These are phyloP conservation scores for Temnothorax unifasciatus DNA, from an alignment of 2,888 invertebrate genomes.

Conservation along the genomic window DNA sequence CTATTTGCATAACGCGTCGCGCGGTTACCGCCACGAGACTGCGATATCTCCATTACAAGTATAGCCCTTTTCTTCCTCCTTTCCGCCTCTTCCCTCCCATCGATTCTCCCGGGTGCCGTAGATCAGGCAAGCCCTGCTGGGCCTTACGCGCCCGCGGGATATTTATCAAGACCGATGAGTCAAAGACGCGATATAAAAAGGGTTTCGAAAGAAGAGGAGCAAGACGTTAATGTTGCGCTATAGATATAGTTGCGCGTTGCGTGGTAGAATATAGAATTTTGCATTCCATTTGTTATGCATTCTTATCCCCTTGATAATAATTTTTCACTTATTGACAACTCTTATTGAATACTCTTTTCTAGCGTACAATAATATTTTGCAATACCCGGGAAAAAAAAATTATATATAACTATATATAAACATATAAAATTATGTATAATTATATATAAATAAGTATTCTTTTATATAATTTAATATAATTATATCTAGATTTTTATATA, in stretches of 20 bases:
- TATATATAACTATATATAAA: too few relatives aligned
- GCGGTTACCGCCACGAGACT: constrained; percentile 73
- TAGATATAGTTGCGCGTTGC: neutral
- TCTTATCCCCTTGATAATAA: neutral
- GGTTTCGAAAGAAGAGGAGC: constrained; percentile 5
- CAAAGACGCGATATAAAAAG: constrained; percentile 31
- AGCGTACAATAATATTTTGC: neutral
- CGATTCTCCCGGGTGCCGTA: constrained; percentile 76
- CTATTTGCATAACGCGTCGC: constrained; percentile 84
- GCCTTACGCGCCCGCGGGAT: constrained; percentile 74
- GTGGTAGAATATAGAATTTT: neutral
- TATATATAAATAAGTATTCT: too few relatives aligned
- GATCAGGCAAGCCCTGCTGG: constrained; percentile 80
- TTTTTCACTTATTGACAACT: neutral
- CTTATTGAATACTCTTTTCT: neutral
- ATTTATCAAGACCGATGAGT: constrained; percentile 77
- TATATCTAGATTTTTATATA: too few relatives aligned
- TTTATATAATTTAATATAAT: too few relatives aligned
- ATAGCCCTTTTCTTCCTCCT: constrained; percentile 44
- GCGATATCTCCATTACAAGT: constrained; percentile 83
- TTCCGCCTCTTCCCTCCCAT: constrained; percentile 69
- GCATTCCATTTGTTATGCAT: neutral
- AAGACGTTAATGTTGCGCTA: neutral
- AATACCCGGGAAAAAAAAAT: too few relatives aligned
- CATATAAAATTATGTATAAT: too few relatives aligned